These are phyloP conservation scores for Synanthedon formicaeformis DNA, from an alignment of 2,888 invertebrate species.

Conservation along the genomic window DNA sequence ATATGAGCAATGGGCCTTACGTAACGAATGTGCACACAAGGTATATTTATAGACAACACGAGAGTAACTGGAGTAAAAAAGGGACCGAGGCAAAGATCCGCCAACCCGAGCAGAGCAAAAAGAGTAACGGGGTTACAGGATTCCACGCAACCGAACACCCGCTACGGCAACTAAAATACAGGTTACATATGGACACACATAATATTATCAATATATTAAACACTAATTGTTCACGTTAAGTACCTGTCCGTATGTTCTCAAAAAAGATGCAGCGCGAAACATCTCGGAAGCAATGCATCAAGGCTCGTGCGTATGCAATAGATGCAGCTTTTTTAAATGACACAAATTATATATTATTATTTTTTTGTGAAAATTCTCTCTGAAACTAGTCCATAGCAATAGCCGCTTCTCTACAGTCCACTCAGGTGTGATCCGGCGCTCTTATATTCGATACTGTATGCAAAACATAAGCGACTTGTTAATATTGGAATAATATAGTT, in stretches of 20 bases:
- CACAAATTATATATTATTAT: too few species aligned
- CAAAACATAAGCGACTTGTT: conserved; percentile 31
- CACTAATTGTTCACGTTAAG: neutral
- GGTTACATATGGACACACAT: neutral
- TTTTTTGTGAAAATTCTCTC: too few species aligned
- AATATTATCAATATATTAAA: neutral
- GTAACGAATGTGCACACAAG: neutral
- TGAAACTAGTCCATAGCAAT: too few species aligned
- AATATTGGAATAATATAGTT: conserved; percentile 38
- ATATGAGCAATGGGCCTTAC: neutral
- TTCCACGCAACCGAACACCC: conserved; percentile 26
- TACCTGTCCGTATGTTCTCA: conserved; percentile 56
- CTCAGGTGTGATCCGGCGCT: conserved; percentile 3
- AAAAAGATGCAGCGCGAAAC: conserved; percentile 58
- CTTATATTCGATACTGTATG: conserved; percentile 39
- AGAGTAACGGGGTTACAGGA: conserved; percentile 53
- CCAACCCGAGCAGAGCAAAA: conserved; percentile 37
- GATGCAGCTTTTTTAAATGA: neutral
- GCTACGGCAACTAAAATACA: conserved; percentile 9
- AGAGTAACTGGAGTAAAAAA: conserved; percentile 18
- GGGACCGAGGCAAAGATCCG: conserved; percentile 37
- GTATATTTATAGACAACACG: neutral
- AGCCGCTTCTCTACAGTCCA: neutral
- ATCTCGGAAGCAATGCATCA: conserved; percentile 25
- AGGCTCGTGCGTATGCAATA: neutral